Percentiles rank a stretch among this genome's conserved stretches.
phyloP scores from a whole-genome alignment of 2,888 invertebrate species.

The Phyto melanocephala region DNA sequence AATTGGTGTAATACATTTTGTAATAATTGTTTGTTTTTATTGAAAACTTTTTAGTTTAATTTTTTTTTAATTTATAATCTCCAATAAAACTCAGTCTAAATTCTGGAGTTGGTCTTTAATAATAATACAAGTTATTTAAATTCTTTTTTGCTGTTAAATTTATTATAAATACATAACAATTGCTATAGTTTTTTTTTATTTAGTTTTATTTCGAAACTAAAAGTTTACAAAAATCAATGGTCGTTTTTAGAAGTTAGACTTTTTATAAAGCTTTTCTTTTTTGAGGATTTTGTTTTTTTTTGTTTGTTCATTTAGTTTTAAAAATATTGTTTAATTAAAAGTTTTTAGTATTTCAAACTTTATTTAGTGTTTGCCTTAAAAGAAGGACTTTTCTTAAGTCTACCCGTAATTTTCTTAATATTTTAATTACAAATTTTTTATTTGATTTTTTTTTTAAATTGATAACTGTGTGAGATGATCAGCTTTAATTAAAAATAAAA shows the following conservation, averaged over 20 bases:
- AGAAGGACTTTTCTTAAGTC: neutral
- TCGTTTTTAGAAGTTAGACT: constrained; percentile 40
- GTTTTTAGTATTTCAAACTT: neutral
- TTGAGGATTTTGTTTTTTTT: neutral
- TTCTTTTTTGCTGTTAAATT: neutral
- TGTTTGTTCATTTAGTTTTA: too few relatives aligned
- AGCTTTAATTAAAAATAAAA: neutral
- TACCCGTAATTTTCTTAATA: constrained; percentile 24
- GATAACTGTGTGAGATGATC: neutral
- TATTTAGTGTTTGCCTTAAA: neutral
- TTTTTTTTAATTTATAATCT: constrained; percentile 51
- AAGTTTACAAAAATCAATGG: constrained; percentile 23
- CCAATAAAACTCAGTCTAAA: constrained; percentile 64
- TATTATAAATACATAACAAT: constrained; percentile 40
- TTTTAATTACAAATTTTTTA: neutral
- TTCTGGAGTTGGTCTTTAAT: constrained; percentile 58
- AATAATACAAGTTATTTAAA: constrained; percentile 33
- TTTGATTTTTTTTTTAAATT: neutral
- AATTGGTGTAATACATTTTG: constrained; percentile 30
- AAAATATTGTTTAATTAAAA: neutral
- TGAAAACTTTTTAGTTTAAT: constrained; percentile 15
- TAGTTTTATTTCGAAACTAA: constrained; percentile 20
- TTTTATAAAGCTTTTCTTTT: constrained; percentile 52
- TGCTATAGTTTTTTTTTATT: neutral
- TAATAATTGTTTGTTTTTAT: neutral